These are phyloP conservation scores for Eurytoma californica DNA, from an alignment of 2,888 invertebrate genomes.

Conservation along the genomic window DNA sequence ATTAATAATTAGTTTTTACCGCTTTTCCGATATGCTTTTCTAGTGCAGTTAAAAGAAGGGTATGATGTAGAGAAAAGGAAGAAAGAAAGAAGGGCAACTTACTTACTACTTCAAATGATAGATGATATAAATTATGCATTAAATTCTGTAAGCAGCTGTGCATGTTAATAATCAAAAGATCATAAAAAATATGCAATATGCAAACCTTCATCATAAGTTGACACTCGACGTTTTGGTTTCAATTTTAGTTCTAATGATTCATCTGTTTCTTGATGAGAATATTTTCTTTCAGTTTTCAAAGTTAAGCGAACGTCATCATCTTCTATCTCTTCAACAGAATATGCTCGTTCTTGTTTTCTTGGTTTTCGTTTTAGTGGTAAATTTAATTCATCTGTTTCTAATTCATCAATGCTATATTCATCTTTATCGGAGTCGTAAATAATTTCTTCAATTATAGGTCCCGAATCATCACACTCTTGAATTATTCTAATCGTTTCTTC, in stretches of 20 bases:
- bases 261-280: constrained; percentile 76
- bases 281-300: constrained; percentile 74
- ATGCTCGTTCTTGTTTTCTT: constrained; percentile 69
- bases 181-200: constrained; percentile 49
- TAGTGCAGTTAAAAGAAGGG: constrained; percentile 57
- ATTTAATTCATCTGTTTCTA: constrained; percentile 71
- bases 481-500: constrained; percentile 85
- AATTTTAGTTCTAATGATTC: constrained; percentile 84
- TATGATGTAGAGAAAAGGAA: constrained; percentile 4
- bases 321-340: constrained; percentile 77
- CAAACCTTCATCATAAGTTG: constrained; percentile 83
- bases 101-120: constrained; percentile 34
- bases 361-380: constrained; percentile 70
- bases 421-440: constrained; percentile 81
- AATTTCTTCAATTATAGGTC: constrained; percentile 80
- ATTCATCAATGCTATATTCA: constrained; percentile 75
- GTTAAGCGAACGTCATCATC: constrained; percentile 76
- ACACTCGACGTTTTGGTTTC: constrained; percentile 82
- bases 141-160: constrained; percentile 35
- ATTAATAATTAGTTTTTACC: constrained; percentile 26
- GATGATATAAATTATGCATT: not conserved
- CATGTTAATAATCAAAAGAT: not conserved
- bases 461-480: constrained; percentile 81
- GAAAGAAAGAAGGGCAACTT: constrained; percentile 10
- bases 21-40: constrained; percentile 72